These are phyloP conservation scores for Mormyrus lacerda DNA, from an alignment of 2,113 vertebrate genomes.

Conservation along the genomic window DNA sequence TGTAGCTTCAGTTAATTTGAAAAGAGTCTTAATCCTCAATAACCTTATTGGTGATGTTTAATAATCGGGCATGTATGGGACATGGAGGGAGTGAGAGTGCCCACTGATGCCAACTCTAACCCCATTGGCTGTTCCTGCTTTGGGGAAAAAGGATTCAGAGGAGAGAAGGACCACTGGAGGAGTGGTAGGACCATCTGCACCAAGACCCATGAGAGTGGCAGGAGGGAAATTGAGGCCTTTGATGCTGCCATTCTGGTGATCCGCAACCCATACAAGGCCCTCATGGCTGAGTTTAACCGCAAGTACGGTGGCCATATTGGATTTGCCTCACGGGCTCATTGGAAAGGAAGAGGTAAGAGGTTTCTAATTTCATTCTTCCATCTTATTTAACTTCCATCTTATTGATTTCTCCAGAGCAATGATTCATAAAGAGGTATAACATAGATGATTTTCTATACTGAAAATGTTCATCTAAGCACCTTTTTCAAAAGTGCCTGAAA, in stretches of 20 bases:
- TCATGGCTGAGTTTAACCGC: conserved; percentile 97
- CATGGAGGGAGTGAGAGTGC: background rate
- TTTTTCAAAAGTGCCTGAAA: background rate
- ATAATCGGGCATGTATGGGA: background rate
- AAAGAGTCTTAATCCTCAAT: background rate
- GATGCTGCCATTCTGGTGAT: conserved; percentile 84
- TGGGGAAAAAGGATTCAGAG: conserved; percentile 79
- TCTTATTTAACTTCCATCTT: background rate
- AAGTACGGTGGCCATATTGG: conserved; percentile 93
- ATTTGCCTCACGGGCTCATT: conserved; percentile 87
- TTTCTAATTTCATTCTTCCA: background rate
- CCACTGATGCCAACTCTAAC: background rate
- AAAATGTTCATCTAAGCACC: background rate
- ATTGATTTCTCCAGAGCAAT: background rate
- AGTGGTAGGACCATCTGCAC: conserved; percentile 88
- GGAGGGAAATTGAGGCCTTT: conserved; percentile 88
- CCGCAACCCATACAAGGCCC: conserved; percentile 91
- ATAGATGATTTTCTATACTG: background rate
- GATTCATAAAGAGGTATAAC: background rate
- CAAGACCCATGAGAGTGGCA: conserved; percentile 93
- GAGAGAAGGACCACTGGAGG: conserved; percentile 90
- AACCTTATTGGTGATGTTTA: background rate
- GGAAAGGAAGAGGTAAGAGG: conserved; percentile 87
- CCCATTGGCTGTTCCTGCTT: background rate
- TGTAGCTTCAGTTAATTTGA: background rate